Conservation (phyloP, 2,797 vertebrate species). For the Petrocephalus schoutedeni region DNA sequence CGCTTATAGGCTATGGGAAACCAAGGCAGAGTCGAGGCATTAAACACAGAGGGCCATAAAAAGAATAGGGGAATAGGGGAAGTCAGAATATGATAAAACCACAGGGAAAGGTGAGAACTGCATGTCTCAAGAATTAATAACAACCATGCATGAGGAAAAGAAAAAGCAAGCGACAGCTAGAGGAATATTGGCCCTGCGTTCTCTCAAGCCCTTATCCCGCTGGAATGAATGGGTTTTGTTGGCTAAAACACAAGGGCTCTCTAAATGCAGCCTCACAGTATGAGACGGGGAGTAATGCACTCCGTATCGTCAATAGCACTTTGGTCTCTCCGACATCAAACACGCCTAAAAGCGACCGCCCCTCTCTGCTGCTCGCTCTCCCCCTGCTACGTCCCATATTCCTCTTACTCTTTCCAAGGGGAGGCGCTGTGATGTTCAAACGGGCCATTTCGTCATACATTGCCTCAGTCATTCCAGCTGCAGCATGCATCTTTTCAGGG, state of each 20-base stretch:
- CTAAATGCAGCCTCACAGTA: neutral
- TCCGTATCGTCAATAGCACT: conserved; percentile 3
- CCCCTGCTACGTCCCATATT: neutral
- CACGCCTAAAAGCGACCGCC: conserved; percentile 12
- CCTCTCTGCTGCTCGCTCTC: neutral
- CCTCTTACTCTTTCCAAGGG: neutral
- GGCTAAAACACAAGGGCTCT: conserved; percentile 6
- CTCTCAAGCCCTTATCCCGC: neutral
- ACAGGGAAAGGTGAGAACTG: neutral
- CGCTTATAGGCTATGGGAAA: neutral
- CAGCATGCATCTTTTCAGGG: conserved; percentile 53
- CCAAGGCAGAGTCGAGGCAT: neutral
- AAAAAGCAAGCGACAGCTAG: neutral
- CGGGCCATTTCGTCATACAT: conserved; percentile 26
- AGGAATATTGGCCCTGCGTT: neutral
- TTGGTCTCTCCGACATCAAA: conserved; percentile 32
- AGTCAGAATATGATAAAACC: neutral
- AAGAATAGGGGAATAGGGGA: neutral
- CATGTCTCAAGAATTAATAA: neutral
- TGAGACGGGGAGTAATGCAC: neutral
- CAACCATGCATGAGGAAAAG: neutral
- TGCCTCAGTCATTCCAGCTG: conserved; percentile 49
- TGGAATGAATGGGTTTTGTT: conserved; percentile 22
- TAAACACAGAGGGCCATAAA: neutral
- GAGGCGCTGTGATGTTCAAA: neutral